Evolutionary conservation across 37 sponge, comb jelly and placozoan genomes (phyloP), one percentile per base, ranked within the genome.

Genomic region (Oscarella lobularis): DNA sequence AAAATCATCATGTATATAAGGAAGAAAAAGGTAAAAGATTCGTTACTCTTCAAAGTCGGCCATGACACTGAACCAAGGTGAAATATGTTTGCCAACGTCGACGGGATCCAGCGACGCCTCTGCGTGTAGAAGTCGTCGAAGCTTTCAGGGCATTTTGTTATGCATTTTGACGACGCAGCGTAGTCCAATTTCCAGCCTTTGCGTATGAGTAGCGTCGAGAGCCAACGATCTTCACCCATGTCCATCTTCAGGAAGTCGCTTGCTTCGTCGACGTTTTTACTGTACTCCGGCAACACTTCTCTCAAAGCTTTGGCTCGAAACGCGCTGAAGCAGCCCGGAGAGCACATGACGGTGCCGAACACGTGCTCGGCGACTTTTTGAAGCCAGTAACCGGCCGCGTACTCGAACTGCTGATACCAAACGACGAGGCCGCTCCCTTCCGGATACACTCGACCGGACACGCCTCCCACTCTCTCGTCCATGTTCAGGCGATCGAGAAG

Each of bases 151-250:
- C 92, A 87, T 66, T 81, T 85, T 20, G 92, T 91, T 33, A 75
- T 33, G 79, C 85, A 77, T 68, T 91, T 76, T 0, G 92, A 84
- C 0, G 83, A 77, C 27, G 88, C 92, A 82, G 83, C 84, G 39
- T 87, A 91, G n/a, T 87, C 86, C 2, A 91, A 79, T 32, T 88
- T 75, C 92, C 88, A 85, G 0, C 92, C 85, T 27, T 85, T 76
- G 73, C 87, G 75, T 9, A 91, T 80, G 54, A 91, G 71, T 6
- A 91, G 92, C 9, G 92, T 91, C 39, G 88, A 91, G 35, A 91
- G 83, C 92, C 92, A 91, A 36, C 92, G 83, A 66, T 91, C 92
- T 66, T 91, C 92, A 33, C 92, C 92, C 92, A 91, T 91, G 75
- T 91, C 92, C 73, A 87, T 91, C 38, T 76, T 87, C 2, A 91